A percentile compares a stretch with the other conserved stretches of the same genome.
Conservation (phyloP, 2,888 invertebrate species). For the Pterostichus niger region DNA sequence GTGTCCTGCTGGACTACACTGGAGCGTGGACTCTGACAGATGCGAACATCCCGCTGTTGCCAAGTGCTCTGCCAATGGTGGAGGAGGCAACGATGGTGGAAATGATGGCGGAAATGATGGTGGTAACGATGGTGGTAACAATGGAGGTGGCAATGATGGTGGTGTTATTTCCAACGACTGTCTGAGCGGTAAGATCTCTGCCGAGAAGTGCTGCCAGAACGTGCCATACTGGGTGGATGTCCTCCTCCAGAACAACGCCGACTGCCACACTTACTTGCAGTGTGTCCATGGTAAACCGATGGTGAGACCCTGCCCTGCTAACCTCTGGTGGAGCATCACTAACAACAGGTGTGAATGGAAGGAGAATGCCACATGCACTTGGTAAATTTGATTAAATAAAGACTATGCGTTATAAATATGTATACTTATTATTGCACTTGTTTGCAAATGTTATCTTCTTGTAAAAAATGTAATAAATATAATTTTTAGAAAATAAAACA, state of each 20-base stretch:
- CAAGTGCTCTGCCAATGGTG: slow-evolving; percentile 36
- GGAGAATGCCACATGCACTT: slow-evolving; percentile 63
- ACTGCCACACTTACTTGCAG: slow-evolving; percentile 55
- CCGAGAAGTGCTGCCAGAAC: slow-evolving; percentile 42
- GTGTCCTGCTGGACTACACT: slow-evolving; percentile 52
- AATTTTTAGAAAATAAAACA: no score
- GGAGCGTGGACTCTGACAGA: slow-evolving; percentile 55
- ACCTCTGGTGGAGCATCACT: slow-evolving; percentile 56
- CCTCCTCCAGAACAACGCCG: slow-evolving; percentile 51
- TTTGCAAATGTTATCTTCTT: no score
- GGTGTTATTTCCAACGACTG: slow-evolving; percentile 34
- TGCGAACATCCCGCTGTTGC: slow-evolving; percentile 64
- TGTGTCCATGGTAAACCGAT: slow-evolving; percentile 57
- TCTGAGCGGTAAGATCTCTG: slow-evolving; percentile 33
- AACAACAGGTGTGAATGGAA: slow-evolving; percentile 63
- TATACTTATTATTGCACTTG: no score
- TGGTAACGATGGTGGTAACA: not conserved
- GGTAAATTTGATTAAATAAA: slow-evolving; percentile 27
- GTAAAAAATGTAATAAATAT: no score
- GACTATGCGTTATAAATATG: no score
- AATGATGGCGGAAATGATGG: not conserved
- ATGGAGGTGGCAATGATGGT: not conserved
- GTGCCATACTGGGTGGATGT: slow-evolving; percentile 48
- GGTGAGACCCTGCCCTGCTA: slow-evolving; percentile 57
- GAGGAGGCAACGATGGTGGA: not conserved